Base-by-base conservation (phyloP, 2,113 vertebrate species). In the Pao palembangensis region DNA sequence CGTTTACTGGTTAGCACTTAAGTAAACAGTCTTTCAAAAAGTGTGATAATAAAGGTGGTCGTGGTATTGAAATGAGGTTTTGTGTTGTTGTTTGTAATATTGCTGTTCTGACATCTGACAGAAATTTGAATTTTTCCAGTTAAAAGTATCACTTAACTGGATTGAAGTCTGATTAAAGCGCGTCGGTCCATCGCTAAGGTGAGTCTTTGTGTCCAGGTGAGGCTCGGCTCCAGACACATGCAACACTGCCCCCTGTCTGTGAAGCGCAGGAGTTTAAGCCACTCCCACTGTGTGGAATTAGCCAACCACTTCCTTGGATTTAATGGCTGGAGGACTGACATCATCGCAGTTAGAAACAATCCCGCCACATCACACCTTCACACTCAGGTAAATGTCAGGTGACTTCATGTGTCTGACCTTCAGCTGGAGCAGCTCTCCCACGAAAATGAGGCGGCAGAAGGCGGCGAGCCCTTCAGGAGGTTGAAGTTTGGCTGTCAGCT, bases 231-330 rank as follows among this genome's bases (percentile, higher is more conserved):
- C 55, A 85, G 72, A 55, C 72, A 75, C 25, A 78, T 64, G 0
- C 76, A 82, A 64, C 43, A 69, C 44, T 86, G 34, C 11, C 34
- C 73, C 73, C 58, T 64, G 55, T 69, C 28, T 8, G 50, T 51
- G 53, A 54, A 23, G 50, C 18, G 42, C 41, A 64, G 53, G 50
- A 72, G 64, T 12, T 80, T 92, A 5, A 85, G 84, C 66, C 75
- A 84, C 21, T 12, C 71, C 54, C 71, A 55, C 73, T 88, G 87
- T 28, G 16, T 80, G 53, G 76, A 78, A 1, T 70, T 88, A 71
- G 87, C 85, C 76, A 87, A 88, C 80, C 72, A 85, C 55, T 52
- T 21, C 76, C 65, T 87, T n/a, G 85, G 87, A 14, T 88, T 87
- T 38, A 75, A 83, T 1, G 80, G 85, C 34, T 88, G 87, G 87